Base-by-base conservation (phyloP, 2,888 invertebrate genomes). In the Cantharis lateralis region DNA sequence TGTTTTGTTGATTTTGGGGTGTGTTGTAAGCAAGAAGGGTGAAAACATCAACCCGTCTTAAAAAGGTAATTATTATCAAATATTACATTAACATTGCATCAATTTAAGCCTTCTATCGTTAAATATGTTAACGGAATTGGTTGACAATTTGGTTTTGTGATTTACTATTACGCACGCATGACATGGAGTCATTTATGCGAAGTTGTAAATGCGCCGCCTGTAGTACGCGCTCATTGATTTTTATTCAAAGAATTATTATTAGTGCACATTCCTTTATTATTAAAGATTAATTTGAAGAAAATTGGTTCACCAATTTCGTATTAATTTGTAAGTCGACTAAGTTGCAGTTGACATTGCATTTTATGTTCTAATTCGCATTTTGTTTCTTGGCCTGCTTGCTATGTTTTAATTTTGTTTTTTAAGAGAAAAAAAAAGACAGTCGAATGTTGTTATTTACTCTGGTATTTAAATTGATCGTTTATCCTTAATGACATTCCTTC, bases 1-100 rank as follows among this genome's bases (percentile, higher is more conserved):
- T 94, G 93, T 93, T 93, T 93, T 92, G 91, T 91, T 92, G 91
- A 91, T 91, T 91, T 91, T 92, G 92, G 92, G 93, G 92, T 93
- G 87, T 87, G 87, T 87, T 84, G 84, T 82, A 82, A 85, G 83
- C 84, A 83, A 83, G 81, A 83, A 84, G 84, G 84, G 84, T 85
- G 83, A 85, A 82, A 85, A 85, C 85, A 85, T 83, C 85, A 83
- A 83, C 87, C 87, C 87, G 85, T 84, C 82, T 80, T 82, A 84
- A 82, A 83, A 83, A 86, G 85, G 85, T 85, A 84, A 84, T 82
- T 80, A 75, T 78, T 72, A 68, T 80, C 74, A 68, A 74, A 70
- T 75, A 70, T 74, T 70, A 73, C 77, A 72, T 71, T 71, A 61
- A 74, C 48, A 2, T 7, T 62, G 68, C 28, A 48, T 32, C 69